Conservation (phyloP, 2,797 vertebrate genomes). For the Falco peregrinus region DNA sequence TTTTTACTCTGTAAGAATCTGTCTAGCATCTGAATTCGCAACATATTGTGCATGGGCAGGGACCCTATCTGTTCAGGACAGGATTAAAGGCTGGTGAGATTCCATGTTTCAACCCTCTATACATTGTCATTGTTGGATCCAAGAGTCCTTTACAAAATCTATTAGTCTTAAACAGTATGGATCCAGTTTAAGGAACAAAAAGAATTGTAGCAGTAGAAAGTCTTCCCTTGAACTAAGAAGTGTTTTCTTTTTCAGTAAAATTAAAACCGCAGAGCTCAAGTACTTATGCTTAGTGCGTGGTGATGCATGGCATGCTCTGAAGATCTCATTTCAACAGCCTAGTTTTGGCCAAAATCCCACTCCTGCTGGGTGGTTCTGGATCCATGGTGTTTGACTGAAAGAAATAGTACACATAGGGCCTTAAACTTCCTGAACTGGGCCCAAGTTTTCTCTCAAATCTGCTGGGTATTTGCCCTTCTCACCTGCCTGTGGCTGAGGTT, state of each 20-base stretch:
- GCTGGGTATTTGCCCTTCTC: neutral
- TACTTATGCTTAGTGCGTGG: neutral
- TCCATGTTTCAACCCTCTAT: too few species aligned
- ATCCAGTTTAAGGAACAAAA: neutral
- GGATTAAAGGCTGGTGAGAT: neutral
- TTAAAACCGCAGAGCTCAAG: neutral
- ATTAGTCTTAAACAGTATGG: neutral
- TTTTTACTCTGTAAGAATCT: neutral
- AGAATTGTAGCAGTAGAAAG: fast-evolving
- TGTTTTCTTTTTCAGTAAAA: neutral
- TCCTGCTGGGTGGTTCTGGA: neutral
- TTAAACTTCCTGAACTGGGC: neutral
- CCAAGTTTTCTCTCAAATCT: neutral
- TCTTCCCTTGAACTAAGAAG: neutral
- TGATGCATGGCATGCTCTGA: fast-evolving
- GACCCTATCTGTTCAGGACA: neutral
- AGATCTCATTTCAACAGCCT: neutral
- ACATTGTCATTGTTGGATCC: fast-evolving
- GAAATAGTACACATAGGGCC: neutral
- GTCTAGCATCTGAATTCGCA: neutral
- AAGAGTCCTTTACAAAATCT: neutral
- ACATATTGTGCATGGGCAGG: fast-evolving
- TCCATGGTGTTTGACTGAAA: neutral
- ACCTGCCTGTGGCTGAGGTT: neutral
- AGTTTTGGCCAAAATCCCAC: neutral